Evolutionary conservation across 1,140 invertebrate genomes (phyloP).

Genomic region (Pachypsylla venusta): DNA sequence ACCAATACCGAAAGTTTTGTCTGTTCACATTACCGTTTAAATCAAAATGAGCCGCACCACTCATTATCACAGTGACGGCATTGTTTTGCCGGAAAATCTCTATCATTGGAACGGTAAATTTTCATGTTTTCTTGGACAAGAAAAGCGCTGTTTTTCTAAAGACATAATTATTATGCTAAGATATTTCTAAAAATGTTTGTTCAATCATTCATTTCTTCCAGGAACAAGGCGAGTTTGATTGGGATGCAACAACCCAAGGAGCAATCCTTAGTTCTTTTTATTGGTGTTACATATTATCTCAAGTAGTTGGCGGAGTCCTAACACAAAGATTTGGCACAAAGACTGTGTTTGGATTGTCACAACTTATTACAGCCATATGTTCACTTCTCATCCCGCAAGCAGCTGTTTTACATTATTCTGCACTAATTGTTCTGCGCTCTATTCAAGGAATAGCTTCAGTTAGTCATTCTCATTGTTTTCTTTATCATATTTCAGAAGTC

Average conservation of each 20-base stretch:
- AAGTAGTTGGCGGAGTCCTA: slow-evolving; percentile 52
- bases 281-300: slow-evolving; percentile 54
- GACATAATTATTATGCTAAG: no score
- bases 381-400: slow-evolving; percentile 48
- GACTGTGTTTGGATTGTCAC: slow-evolving; percentile 55
- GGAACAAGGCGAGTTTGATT: slow-evolving; percentile 40
- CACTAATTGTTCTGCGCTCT: slow-evolving; percentile 43
- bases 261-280: slow-evolving; percentile 50
- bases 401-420: slow-evolving; percentile 41
- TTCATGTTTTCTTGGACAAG: no score
- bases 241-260: slow-evolving; percentile 42
- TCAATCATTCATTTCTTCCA: slow-evolving; percentile 16
- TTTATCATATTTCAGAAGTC: no score
- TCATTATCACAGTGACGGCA: no score
- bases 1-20: no score
- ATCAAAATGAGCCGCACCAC: no score
- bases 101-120: no score
- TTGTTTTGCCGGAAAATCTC: neutral
- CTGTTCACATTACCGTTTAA: no score
- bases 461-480: slow-evolving; percentile 25
- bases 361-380: slow-evolving; percentile 47
- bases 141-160: no score
- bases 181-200: neutral
- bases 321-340: slow-evolving; percentile 66
- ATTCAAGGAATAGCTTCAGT: slow-evolving; percentile 51